phyloP scores from a whole-genome alignment of 2,113 vertebrate species.

The Cavia porcellus region DNA sequence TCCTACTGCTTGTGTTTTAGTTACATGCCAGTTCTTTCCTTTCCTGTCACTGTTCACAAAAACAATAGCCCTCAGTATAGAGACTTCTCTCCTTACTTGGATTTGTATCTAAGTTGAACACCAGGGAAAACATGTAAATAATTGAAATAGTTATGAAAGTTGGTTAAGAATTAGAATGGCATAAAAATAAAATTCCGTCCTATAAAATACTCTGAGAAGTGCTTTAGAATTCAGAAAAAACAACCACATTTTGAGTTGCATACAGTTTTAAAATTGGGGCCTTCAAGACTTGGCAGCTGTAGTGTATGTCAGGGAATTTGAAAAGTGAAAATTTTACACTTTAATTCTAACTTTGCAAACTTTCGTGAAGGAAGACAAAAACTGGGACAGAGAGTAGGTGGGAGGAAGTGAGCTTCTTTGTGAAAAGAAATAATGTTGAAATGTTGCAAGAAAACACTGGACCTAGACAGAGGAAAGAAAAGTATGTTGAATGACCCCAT shows the following conservation, averaged over 20 bases:
- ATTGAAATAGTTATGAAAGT: conserved; percentile 44
- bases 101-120: conserved; percentile 6
- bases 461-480: not conserved
- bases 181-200: conserved; percentile 53
- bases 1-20: not conserved
- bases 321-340: not conserved
- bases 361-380: conserved; percentile 28
- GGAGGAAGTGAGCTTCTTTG: not conserved
- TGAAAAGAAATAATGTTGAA: not conserved
- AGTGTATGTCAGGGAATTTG: not conserved
- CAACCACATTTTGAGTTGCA: not conserved
- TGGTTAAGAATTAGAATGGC: not conserved
- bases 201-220: conserved; percentile 49
- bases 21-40: not conserved
- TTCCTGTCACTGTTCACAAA: not conserved
- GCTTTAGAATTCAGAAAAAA: conserved; percentile 47
- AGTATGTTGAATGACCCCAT: not conserved
- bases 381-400: not conserved
- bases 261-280: not conserved
- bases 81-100: not conserved
- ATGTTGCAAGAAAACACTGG: not conserved
- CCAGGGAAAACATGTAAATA: conserved; percentile 46
- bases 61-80: not conserved
- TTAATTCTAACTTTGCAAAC: not conserved
- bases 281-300: not conserved